Conservation (phyloP, 2,797 vertebrate species). For the Thaleichthys pacificus region DNA sequence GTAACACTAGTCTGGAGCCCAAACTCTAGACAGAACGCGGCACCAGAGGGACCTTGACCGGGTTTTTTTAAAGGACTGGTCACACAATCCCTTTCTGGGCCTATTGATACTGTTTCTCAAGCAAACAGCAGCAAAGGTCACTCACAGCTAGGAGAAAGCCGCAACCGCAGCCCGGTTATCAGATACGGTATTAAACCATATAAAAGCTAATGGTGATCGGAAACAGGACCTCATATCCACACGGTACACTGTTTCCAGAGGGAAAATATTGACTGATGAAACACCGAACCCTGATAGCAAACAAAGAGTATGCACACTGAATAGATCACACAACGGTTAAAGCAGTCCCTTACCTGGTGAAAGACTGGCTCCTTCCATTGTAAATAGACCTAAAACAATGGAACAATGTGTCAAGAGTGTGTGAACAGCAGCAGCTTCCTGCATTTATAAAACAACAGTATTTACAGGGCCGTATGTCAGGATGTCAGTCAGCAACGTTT, state of each 20-base stretch:
- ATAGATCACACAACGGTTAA: background rate
- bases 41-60: background rate
- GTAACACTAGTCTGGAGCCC: background rate
- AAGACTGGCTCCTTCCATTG: conserved; percentile 96
- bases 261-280: conserved; percentile 21
- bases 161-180: background rate
- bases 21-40: background rate
- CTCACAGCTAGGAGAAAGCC: too few species aligned
- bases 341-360: conserved; percentile 85
- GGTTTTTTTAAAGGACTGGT: background rate
- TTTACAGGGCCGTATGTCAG: too few species aligned
- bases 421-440: background rate
- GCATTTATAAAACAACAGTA: too few species aligned
- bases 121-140: background rate
- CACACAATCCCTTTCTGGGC: background rate
- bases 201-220: background rate
- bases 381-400: conserved; percentile 84
- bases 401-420: background rate
- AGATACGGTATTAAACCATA: background rate
- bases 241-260: conserved; percentile 34
- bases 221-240: background rate
- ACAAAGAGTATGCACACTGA: conserved; percentile 35
- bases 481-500: background rate
- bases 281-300: conserved; percentile 45
- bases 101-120: background rate